Conservation (phyloP, 1,140 invertebrate genomes). For the Ylistrum balloti region DNA sequence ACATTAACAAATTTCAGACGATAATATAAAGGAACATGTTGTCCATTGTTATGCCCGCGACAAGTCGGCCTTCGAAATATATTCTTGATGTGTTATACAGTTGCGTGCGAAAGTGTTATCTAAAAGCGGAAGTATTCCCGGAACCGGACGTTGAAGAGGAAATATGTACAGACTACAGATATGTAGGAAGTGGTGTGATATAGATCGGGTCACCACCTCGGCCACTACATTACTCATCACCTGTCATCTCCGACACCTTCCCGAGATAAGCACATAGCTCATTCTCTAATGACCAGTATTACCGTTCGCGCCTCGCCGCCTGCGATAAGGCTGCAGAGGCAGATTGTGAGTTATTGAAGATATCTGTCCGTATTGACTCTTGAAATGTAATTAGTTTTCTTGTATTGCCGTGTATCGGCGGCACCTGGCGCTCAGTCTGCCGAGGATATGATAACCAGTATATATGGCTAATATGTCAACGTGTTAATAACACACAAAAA, state of each 20-base stretch:
- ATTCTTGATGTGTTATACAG: too few relatives aligned
- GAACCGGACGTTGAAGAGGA: neutral
- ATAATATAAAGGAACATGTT: neutral
- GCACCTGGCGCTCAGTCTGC: constrained; percentile 20
- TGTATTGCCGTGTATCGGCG: neutral
- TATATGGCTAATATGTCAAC: constrained; percentile 39
- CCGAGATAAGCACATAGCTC: constrained; percentile 25
- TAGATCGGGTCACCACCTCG: constrained; percentile 15
- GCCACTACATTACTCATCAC: neutral
- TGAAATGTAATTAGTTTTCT: constrained; percentile 36
- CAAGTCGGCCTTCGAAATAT: too few relatives aligned
- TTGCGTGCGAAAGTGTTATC: neutral
- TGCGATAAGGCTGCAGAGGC: constrained; percentile 13
- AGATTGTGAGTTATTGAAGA: neutral
- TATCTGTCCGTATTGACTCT: constrained; percentile 38
- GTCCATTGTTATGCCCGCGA: neutral
- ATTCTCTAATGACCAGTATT: constrained; percentile 12
- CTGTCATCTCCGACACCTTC: constrained; percentile 22
- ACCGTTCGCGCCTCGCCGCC: constrained; percentile 1
- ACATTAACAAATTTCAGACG: too few relatives aligned
- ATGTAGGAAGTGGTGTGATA: neutral
- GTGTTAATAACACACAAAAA: constrained; percentile 39
- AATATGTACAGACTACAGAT: neutral
- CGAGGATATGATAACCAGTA: constrained; percentile 7
- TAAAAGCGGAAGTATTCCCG: neutral